Conservation (phyloP, 2,797 vertebrate species). For the Chiloscyllium punctatum region DNA sequence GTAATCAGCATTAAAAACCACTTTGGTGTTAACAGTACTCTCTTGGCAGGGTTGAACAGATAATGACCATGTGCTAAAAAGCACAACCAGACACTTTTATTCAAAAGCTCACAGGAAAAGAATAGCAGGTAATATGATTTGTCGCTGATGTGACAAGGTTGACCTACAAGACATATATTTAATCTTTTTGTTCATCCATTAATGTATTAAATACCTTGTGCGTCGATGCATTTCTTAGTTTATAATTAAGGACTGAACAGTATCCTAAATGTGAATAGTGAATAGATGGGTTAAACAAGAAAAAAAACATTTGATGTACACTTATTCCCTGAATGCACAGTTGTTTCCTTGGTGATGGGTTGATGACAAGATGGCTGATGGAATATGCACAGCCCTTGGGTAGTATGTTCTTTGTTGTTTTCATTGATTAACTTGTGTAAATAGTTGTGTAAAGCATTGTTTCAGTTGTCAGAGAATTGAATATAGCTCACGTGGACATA, state of each 20-base stretch:
- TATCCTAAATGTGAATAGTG: background rate
- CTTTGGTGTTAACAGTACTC: constrained; percentile 27
- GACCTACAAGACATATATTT: background rate
- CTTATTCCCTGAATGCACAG: background rate
- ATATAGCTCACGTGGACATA: background rate
- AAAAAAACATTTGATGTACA: background rate
- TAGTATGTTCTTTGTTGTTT: background rate
- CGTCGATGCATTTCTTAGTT: background rate
- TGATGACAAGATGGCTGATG: background rate
- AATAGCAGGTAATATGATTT: constrained; percentile 29
- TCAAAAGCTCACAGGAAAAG: background rate
- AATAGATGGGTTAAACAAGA: background rate
- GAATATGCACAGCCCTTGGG: background rate
- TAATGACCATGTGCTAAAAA: constrained; percentile 11
- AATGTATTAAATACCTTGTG: background rate
- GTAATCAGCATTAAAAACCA: constrained; percentile 10
- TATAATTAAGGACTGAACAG: background rate
- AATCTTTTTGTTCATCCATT: constrained; percentile 13
- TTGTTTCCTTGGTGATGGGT: constrained; percentile 10
- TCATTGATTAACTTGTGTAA: background rate
- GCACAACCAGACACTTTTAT: constrained; percentile 3
- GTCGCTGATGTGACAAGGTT: constrained; percentile 3
- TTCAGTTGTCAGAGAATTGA: background rate
- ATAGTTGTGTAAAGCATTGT: background rate
- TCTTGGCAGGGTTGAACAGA: constrained; percentile 26